These are phyloP conservation scores for Malurus melanocephalus DNA, from an alignment of 2,113 vertebrate species.

Conservation along the genomic window DNA sequence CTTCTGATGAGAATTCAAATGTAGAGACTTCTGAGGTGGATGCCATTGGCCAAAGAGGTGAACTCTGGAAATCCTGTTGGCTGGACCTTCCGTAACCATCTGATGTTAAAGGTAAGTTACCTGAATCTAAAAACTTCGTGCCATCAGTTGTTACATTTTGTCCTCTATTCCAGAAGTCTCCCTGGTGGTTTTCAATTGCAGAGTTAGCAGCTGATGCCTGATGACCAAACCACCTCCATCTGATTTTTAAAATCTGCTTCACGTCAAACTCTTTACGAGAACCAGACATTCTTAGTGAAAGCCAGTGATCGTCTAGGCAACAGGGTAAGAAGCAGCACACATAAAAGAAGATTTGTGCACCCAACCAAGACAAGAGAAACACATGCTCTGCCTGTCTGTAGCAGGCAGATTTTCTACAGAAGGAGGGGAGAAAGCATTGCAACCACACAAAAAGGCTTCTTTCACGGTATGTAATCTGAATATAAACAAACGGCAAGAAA, in stretches of 20 bases:
- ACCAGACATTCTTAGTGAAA: slow-evolving; percentile 90
- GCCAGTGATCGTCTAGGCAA: slow-evolving; percentile 88
- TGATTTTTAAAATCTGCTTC: slow-evolving; percentile 96
- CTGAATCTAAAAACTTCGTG: slow-evolving; percentile 85
- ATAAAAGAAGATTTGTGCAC: slow-evolving; percentile 76
- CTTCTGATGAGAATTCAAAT: slow-evolving; percentile 78
- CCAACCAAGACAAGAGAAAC: slow-evolving; percentile 74
- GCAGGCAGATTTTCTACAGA: slow-evolving; percentile 62
- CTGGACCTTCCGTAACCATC: slow-evolving; percentile 82
- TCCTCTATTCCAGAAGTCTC: slow-evolving; percentile 81
- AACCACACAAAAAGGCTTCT: slow-evolving; percentile 49
- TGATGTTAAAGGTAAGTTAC: slow-evolving; percentile 74
- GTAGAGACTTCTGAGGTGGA: slow-evolving; percentile 81
- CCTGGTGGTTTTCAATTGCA: slow-evolving; percentile 74
- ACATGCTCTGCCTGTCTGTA: slow-evolving; percentile 67
- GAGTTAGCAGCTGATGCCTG: slow-evolving; percentile 79
- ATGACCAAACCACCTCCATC: slow-evolving; percentile 97
- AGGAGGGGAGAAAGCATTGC: slow-evolving; percentile 52
- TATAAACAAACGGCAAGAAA: slow-evolving; percentile 64
- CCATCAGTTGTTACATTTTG: slow-evolving; percentile 73
- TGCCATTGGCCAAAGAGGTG: slow-evolving; percentile 83
- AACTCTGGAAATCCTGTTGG: slow-evolving; percentile 88
- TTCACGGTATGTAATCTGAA: slow-evolving; percentile 37
- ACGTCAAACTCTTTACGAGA: slow-evolving; percentile 97
- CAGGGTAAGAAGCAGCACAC: slow-evolving; percentile 74